Conservation (phyloP, 1,140 invertebrate species). For the Reticulitermes speratus region DNA sequence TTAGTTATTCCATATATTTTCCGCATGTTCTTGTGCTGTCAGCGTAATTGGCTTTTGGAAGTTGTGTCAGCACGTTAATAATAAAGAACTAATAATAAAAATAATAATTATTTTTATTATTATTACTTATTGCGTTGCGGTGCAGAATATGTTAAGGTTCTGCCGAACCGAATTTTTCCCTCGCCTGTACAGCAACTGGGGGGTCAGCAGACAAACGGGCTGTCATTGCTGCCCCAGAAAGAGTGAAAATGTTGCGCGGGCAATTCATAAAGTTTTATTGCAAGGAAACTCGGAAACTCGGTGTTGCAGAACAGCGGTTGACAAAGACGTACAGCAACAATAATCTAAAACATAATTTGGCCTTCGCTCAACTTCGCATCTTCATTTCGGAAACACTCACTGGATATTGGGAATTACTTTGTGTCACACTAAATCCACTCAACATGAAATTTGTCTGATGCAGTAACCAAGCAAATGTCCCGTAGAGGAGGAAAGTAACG, state of each 20-base stretch:
- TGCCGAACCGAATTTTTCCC: background rate
- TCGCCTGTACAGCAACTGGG: background rate
- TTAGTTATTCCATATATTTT: no score
- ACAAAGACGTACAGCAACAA: background rate
- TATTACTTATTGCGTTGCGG: no score
- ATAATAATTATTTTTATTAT: background rate
- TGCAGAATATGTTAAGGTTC: no score
- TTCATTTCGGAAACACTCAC: constrained; percentile 3
- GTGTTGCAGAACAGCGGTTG: background rate
- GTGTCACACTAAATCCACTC: background rate
- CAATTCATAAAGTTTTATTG: constrained; percentile 17
- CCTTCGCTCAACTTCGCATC: background rate
- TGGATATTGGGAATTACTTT: background rate
- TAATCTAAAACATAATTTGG: constrained; percentile 17
- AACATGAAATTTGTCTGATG: background rate
- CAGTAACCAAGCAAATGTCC: background rate
- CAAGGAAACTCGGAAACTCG: background rate
- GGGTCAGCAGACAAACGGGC: constrained; percentile 5
- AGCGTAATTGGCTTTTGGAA: no score
- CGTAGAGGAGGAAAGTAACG: background rate
- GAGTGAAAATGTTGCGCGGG: background rate
- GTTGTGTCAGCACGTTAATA: no score
- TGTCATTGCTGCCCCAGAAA: constrained; percentile 5
- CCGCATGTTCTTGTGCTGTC: no score
- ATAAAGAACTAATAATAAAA: no score